Conservation (phyloP, 2,113 vertebrate species). For the Xiphias gladius region DNA sequence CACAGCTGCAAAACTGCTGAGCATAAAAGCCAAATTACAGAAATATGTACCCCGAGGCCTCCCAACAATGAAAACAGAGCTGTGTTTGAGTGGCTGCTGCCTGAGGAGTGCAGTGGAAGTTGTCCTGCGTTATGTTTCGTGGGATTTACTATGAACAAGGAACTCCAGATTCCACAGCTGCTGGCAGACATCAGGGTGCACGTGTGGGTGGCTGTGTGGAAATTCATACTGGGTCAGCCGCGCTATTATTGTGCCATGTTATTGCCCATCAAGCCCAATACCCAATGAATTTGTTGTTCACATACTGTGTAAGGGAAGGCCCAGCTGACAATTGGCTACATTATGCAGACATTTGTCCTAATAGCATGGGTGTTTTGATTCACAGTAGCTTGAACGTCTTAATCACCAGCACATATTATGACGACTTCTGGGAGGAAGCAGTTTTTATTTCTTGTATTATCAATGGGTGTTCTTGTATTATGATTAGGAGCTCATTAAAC, state of each 20-base stretch:
- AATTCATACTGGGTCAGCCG: conserved; percentile 51
- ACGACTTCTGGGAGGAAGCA: conserved; percentile 5
- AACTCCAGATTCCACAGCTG: conserved; percentile 80
- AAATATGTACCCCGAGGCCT: conserved; percentile 91
- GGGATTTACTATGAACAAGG: conserved; percentile 80
- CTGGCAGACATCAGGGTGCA: conserved; percentile 74
- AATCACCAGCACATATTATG: neutral
- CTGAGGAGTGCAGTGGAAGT: conserved; percentile 69
- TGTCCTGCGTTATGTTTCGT: conserved; percentile 76
- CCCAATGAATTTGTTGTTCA: conserved; percentile 43
- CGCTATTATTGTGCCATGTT: conserved; percentile 55
- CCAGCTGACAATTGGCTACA: conserved; percentile 26
- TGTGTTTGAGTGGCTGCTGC: conserved; percentile 82
- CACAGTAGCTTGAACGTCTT: conserved; percentile 30
- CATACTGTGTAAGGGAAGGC: conserved; percentile 27
- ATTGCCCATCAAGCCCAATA: conserved; percentile 48
- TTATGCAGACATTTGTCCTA: conserved; percentile 45
- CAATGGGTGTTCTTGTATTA: conserved; percentile 22
- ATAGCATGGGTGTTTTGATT: conserved; percentile 39
- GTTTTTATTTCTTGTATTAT: neutral
- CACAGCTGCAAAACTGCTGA: conserved; percentile 94
- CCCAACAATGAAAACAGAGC: conserved; percentile 88
- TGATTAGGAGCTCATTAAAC: conserved; percentile 33
- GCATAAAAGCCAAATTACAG: conserved; percentile 92
- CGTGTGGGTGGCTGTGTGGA: conserved; percentile 69